A percentile compares a stretch with the other conserved stretches of the same genome.
Conservation (phyloP, 2,113 vertebrate genomes). For the Theristicus caerulescens region DNA sequence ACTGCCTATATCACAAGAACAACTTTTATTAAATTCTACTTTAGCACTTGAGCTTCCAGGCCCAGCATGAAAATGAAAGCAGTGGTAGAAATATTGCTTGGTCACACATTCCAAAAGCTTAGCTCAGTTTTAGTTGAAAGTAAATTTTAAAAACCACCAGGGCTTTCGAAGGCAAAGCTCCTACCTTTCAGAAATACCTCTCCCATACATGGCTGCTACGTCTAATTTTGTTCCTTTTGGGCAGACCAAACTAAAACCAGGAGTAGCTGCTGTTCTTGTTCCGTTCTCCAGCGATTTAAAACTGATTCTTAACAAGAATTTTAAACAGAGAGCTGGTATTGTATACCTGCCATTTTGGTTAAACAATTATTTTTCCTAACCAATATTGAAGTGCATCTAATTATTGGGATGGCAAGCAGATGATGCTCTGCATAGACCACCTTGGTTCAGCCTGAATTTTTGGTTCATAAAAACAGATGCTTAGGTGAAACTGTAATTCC, state of each 20-base stretch:
- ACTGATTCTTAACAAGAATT: background rate
- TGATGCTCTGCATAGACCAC: background rate
- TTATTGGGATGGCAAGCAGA: background rate
- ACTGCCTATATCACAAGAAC: background rate
- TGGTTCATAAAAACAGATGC: background rate
- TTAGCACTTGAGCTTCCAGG: constrained; percentile 9
- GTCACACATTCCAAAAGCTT: constrained; percentile 3
- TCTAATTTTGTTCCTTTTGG: background rate
- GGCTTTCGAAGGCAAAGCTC: background rate
- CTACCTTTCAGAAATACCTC: background rate
- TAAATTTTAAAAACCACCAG: background rate
- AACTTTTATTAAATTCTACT: constrained; percentile 37
- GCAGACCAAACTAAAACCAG: background rate
- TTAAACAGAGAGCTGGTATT: background rate
- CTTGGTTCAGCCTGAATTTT: background rate
- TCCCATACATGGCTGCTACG: background rate
- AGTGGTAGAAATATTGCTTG: background rate
- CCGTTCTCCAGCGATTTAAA: background rate
- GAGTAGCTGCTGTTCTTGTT: background rate
- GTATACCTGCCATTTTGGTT: background rate
- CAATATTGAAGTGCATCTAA: background rate
- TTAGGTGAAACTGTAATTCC: background rate
- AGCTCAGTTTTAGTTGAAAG: constrained; percentile 11
- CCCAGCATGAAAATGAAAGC: constrained; percentile 21
- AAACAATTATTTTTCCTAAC: background rate